These are phyloP conservation scores for Diabrotica undecimpunctata DNA, from an alignment of 1,140 invertebrate genomes.

Conservation along the genomic window DNA sequence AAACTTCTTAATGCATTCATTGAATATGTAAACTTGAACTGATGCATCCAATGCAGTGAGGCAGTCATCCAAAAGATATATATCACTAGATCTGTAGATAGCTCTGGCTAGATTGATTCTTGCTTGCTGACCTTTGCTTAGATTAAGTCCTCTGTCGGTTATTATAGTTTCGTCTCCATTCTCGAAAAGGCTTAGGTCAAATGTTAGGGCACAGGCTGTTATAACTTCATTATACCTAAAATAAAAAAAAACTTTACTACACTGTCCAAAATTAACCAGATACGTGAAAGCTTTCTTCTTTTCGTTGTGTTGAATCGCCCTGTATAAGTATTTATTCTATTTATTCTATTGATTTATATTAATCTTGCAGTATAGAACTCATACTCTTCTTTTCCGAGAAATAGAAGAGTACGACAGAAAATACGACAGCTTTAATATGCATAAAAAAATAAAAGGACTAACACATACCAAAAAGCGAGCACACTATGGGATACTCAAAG, in stretches of 20 bases:
- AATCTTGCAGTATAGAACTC: too few species aligned
- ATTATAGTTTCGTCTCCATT: slow-evolving; percentile 75
- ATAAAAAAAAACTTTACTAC: slow-evolving; percentile 21
- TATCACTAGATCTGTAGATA: slow-evolving; percentile 73
- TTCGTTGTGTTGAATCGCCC: too few species aligned
- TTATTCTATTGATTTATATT: too few species aligned
- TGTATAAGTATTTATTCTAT: too few species aligned
- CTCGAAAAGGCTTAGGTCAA: slow-evolving; percentile 67
- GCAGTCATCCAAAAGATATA: slow-evolving; percentile 81
- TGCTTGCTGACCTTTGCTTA: slow-evolving; percentile 86
- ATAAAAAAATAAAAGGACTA: too few species aligned
- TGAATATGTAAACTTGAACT: slow-evolving; percentile 78
- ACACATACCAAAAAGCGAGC: too few species aligned
- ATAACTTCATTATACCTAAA: slow-evolving; percentile 48
- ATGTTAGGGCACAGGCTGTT: slow-evolving; percentile 54
- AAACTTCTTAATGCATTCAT: slow-evolving; percentile 66
- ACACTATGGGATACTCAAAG: too few species aligned
- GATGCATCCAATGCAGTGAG: slow-evolving; percentile 74
- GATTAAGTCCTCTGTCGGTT: slow-evolving; percentile 72
- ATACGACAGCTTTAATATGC: too few species aligned
- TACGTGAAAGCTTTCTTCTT: too few species aligned
- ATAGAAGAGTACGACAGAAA: too few species aligned
- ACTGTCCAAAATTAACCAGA: too few species aligned
- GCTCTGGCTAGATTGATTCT: slow-evolving; percentile 83
- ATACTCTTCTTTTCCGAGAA: too few species aligned